Conservation (phyloP, 2,113 vertebrate species). For the Bubalus kerabau region DNA sequence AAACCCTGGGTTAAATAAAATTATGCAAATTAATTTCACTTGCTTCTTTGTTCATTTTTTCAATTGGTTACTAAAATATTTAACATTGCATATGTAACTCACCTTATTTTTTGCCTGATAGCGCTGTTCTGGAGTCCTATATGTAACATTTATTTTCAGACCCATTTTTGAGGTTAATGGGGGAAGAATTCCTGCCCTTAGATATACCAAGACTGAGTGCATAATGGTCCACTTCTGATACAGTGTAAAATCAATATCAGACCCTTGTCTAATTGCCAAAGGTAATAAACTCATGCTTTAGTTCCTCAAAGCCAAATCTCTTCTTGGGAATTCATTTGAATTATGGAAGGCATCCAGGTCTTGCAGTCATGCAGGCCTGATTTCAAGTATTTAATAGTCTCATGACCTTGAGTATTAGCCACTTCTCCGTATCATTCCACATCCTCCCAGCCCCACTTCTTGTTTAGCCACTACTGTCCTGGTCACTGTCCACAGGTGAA, state of each 20-base stretch:
- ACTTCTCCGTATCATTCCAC: background rate
- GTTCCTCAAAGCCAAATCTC: background rate
- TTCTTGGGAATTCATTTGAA: conserved; percentile 13
- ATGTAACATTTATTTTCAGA: conserved; percentile 24
- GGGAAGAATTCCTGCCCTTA: background rate
- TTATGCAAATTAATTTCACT: background rate
- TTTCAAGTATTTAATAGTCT: background rate
- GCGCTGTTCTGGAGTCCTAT: background rate
- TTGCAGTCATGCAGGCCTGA: background rate
- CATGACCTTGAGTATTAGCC: background rate
- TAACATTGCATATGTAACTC: background rate
- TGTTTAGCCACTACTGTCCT: no score
- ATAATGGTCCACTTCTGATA: background rate
- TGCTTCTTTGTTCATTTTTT: background rate
- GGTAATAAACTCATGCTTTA: conserved; percentile 45
- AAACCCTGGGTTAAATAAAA: background rate
- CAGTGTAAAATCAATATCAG: conserved; percentile 49
- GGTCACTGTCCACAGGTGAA: background rate
- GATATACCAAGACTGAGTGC: background rate
- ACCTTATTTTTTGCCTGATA: background rate
- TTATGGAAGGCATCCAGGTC: background rate
- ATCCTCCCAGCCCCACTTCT: background rate
- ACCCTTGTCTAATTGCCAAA: conserved; percentile 35
- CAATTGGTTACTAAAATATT: background rate
- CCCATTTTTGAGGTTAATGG: conserved; percentile 17